A percentile compares a stretch with the other conserved stretches of the same genome.
Evolutionary conservation across 1,140 invertebrate species (phyloP).

Genomic region (Drosophila sp.): DNA sequence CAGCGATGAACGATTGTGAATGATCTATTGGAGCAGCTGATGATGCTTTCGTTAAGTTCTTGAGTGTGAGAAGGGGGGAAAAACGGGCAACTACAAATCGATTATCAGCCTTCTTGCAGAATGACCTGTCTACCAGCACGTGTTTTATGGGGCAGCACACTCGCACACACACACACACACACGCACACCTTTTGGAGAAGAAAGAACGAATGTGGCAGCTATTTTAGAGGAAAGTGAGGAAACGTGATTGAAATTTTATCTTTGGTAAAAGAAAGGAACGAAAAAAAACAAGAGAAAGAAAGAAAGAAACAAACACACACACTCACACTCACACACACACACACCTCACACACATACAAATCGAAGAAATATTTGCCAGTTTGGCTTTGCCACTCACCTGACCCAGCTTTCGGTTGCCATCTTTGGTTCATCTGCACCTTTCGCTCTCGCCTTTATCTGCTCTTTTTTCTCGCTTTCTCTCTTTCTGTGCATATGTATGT

Average conservation of each 20-base stretch:
- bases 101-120: conserved; percentile 13
- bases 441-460: background rate
- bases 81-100: conserved; percentile 10
- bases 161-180: conserved; percentile 19
- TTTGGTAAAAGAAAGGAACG: conserved; percentile 65
- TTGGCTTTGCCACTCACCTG: conserved; percentile 19
- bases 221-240: conserved; percentile 64
- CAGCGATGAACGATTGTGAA: background rate
- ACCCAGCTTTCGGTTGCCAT: conserved; percentile 1
- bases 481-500: conserved; percentile 24
- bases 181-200: conserved; percentile 4
- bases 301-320: conserved; percentile 26
- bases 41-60: background rate
- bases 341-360: conserved; percentile 19
- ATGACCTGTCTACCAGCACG: conserved; percentile 4
- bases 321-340: conserved; percentile 36
- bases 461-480: background rate
- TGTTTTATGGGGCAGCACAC: conserved; percentile 19
- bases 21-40: conserved; percentile 7
- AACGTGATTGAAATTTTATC: conserved; percentile 80
- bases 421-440: conserved; percentile 9
- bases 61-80: background rate
- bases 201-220: conserved; percentile 25
- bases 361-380: conserved; percentile 20
- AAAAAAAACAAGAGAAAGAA: conserved; percentile 2